These are phyloP conservation scores for Ranitomeya variabilis DNA, from an alignment of 2,113 vertebrate species.

Conservation along the genomic window DNA sequence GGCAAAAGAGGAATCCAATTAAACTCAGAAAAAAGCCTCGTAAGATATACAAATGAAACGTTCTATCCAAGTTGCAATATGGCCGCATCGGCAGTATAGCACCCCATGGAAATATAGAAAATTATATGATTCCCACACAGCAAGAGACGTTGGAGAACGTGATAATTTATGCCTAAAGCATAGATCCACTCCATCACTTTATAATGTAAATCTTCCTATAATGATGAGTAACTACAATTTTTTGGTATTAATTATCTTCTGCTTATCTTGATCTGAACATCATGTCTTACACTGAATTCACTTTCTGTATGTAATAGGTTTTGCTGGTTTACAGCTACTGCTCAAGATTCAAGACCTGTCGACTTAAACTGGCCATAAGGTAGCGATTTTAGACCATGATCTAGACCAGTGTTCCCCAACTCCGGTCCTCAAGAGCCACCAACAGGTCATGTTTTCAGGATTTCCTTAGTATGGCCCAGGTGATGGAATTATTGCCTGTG, in stretches of 20 bases:
- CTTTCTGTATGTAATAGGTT: not conserved
- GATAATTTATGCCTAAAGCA: not conserved
- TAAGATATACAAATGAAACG: conserved; percentile 18
- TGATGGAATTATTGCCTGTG: too few species aligned
- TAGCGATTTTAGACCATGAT: too few species aligned
- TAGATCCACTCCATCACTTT: not conserved
- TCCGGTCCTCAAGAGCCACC: too few species aligned
- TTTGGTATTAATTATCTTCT: not conserved
- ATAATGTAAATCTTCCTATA: not conserved
- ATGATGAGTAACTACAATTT: not conserved
- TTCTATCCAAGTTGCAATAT: not conserved
- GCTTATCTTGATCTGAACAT: not conserved
- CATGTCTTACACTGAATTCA: not conserved
- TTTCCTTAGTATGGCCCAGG: too few species aligned
- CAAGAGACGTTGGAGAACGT: not conserved
- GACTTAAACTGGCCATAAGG: too few species aligned
- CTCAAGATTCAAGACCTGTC: too few species aligned
- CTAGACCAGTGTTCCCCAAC: too few species aligned
- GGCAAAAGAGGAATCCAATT: conserved; percentile 34
- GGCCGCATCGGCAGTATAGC: not conserved
- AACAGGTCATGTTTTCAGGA: too few species aligned
- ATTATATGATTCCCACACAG: not conserved
- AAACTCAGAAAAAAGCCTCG: not conserved
- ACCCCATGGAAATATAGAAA: not conserved
- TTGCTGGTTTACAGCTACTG: too few species aligned